Conservation (phyloP, 2,888 invertebrate genomes). For the Eledona agricola region DNA sequence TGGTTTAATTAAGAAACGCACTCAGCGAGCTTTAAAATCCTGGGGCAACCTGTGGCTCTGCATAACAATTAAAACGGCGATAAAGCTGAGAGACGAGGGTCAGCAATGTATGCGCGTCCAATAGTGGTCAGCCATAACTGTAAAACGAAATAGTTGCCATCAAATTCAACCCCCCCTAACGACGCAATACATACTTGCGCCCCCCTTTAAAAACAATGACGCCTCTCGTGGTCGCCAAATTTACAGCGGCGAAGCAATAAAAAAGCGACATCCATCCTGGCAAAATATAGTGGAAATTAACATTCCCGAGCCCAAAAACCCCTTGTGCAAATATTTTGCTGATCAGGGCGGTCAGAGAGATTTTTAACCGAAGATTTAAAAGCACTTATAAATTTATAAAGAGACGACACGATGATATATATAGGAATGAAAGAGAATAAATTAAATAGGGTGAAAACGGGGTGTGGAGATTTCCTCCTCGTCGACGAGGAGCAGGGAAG, state of each 20-base stretch:
- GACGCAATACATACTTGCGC: slow-evolving; percentile 29
- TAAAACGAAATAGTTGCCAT: slow-evolving; percentile 48
- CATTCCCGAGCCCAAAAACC: slow-evolving; percentile 29
- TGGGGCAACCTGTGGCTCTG: slow-evolving; percentile 32
- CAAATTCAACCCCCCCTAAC: slow-evolving; percentile 33
- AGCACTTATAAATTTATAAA: slow-evolving; percentile 31
- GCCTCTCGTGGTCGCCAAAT: slow-evolving; percentile 25
- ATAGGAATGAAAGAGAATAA: slow-evolving; percentile 32
- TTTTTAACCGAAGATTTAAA: slow-evolving; percentile 32
- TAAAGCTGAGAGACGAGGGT: slow-evolving; percentile 40
- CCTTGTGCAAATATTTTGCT: slow-evolving; percentile 45
- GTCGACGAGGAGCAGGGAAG: slow-evolving; percentile 7
- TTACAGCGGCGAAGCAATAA: slow-evolving; percentile 31
- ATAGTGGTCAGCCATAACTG: slow-evolving; percentile 47
- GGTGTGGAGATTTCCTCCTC: slow-evolving; percentile 8
- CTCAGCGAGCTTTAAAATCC: slow-evolving; percentile 15
- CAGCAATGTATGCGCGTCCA: slow-evolving; percentile 44
- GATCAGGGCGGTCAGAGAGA: slow-evolving; percentile 42
- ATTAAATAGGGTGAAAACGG: slow-evolving; percentile 14
- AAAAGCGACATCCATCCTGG: slow-evolving; percentile 29
- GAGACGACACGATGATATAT: slow-evolving; percentile 18
- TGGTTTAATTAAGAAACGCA: slow-evolving; percentile 23
- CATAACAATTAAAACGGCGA: slow-evolving; percentile 45
- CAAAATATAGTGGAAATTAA: slow-evolving; percentile 23
- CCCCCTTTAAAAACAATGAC: slow-evolving; percentile 31